Base-by-base conservation (phyloP, 2,888 invertebrate species). In the Camptogramma bilineatum region DNA sequence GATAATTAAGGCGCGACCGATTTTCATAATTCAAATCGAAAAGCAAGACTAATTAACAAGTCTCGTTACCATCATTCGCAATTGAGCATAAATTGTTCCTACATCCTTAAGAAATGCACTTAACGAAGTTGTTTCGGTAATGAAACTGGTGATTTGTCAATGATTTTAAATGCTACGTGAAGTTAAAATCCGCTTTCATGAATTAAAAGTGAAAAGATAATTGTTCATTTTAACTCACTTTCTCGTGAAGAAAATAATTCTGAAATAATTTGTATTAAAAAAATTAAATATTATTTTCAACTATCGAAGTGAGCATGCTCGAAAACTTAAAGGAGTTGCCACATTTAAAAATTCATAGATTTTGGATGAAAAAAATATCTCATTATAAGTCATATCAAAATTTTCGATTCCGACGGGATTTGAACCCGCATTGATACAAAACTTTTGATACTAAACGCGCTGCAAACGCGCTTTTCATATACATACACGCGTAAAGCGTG, bases 31-130 rank as follows among this genome's bases (percentile, higher is more conserved):
- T 66, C 52, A 59, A 47, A 56, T 69, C 52, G 21, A 61, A 21
- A 52, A 54, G 28, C 28, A 28, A 28, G 44, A 55, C 52, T 55
- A 66, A 69, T 68, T 69, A 66, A 68, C 69, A 71, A 71, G 71
- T 62, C 64, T 63, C 50, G 54, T 61, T 69, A 66, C 17, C 54
- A 59, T 58, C 50, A 28, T 28, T 28, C 28, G 7, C 28, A 28
- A 28, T 28, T 28, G 28, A 5, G 28, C 53, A 42, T 54, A 51
- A 62, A 57, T 57, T 53, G 58, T 66, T 50, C 48, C 21, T 16
- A 31, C 47, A 50, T 48, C 61, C 24, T 57, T 60, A 34, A 48
- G 60, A 52, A 44, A 46, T 18, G 50, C 44, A 28, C 42, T 52
- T 55, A 51, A 44, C 19, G 52, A 51, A 34, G 24, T 28, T 31